Evolutionary conservation across 2,113 vertebrate genomes (phyloP).

Genomic region (Actenoides hombroni): DNA sequence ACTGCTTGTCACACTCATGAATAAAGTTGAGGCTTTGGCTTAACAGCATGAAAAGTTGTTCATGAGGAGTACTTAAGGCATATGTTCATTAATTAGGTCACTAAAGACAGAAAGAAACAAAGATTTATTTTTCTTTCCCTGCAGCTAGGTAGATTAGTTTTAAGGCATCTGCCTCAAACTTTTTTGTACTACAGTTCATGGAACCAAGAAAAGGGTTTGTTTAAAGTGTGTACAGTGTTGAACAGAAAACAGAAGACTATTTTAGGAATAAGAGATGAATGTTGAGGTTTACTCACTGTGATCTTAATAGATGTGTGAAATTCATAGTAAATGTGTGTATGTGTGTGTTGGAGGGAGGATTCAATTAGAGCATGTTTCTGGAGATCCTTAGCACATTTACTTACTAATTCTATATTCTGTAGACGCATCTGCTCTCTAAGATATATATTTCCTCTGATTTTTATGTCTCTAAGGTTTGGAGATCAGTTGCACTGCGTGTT

Average conservation of each 20-base stretch:
- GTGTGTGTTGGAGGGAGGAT: background rate
- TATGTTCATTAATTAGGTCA: background rate
- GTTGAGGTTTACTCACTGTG: background rate
- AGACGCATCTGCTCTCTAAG: background rate
- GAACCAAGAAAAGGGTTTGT: background rate
- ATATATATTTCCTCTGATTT: slow-evolving; percentile 3
- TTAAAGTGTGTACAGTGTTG: background rate
- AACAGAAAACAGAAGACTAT: background rate
- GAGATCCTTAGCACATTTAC: background rate
- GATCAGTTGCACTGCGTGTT: background rate
- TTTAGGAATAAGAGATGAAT: background rate
- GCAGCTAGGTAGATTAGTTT: background rate
- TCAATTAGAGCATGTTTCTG: background rate
- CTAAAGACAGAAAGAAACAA: background rate
- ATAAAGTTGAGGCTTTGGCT: background rate
- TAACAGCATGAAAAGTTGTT: background rate
- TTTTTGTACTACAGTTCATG: background rate
- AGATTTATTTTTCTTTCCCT: background rate
- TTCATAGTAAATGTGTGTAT: background rate
- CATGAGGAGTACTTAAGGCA: background rate
- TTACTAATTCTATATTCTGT: background rate
- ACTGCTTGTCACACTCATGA: background rate
- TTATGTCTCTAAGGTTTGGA: slow-evolving; percentile 20
- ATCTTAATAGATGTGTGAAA: background rate
- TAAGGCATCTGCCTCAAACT: background rate